phyloP scores from a whole-genome alignment of 2,888 invertebrate genomes.

The Aquatica leii region DNA sequence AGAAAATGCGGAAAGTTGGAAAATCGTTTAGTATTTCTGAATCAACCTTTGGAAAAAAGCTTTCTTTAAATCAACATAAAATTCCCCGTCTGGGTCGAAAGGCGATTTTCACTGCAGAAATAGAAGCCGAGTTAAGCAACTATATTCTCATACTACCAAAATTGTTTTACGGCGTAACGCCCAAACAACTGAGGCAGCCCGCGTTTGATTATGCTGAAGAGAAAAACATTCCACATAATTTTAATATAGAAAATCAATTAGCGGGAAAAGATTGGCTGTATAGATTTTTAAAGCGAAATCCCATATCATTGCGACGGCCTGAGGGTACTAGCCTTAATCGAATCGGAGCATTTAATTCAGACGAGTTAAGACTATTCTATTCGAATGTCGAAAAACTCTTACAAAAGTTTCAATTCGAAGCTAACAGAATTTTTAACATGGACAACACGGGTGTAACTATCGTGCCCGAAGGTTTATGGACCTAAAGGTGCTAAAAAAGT shows the following conservation, averaged over 20 bases:
- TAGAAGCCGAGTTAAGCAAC: slow-evolving; percentile 40
- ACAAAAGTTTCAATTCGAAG: slow-evolving; percentile 14
- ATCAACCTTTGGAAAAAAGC: neutral
- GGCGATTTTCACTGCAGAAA: slow-evolving; percentile 39
- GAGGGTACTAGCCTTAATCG: slow-evolving; percentile 18
- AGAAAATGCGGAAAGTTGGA: neutral
- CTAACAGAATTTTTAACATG: slow-evolving; percentile 13
- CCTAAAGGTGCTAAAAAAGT: slow-evolving; percentile 15
- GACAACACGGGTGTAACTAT: slow-evolving; percentile 17
- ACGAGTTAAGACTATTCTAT: neutral
- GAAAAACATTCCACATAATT: slow-evolving; percentile 43
- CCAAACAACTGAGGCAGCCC: slow-evolving; percentile 18
- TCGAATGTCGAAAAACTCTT: slow-evolving; percentile 9
- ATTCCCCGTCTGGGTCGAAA: slow-evolving; percentile 27
- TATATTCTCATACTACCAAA: slow-evolving; percentile 28
- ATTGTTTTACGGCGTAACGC: slow-evolving; percentile 36
- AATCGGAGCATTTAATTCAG: slow-evolving; percentile 15
- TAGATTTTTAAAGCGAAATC: no score
- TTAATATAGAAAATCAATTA: slow-evolving; percentile 26
- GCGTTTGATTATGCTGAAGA: slow-evolving; percentile 35
- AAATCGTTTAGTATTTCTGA: neutral
- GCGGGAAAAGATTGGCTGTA: no score
- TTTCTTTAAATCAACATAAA: neutral
- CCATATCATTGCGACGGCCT: slow-evolving; percentile 23
- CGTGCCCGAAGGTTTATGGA: slow-evolving; percentile 16